These are phyloP conservation scores for Diplosoma virens DNA, from an alignment of 23 tunicate species.

Conservation along the genomic window DNA sequence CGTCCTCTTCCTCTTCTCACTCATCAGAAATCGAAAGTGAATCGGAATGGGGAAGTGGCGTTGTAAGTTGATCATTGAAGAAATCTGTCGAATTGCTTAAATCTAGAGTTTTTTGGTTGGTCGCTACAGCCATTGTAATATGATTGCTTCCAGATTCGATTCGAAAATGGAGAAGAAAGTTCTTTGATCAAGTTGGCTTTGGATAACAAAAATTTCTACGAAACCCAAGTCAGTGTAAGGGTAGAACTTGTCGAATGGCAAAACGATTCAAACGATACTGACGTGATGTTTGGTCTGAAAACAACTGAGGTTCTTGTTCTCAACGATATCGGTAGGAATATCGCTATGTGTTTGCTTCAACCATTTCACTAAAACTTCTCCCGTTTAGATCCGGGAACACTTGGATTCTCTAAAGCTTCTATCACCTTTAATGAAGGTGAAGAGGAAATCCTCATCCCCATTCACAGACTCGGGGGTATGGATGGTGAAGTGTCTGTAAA, in stretches of 20 bases:
- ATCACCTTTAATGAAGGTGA: constrained; percentile 80
- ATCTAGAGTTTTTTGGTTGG: not conserved
- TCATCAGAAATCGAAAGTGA: not conserved
- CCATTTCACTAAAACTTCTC: no score
- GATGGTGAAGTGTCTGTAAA: constrained; percentile 76
- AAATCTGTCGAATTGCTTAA: not conserved
- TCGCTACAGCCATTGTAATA: not conserved
- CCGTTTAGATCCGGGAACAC: constrained; percentile 90
- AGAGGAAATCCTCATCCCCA: constrained; percentile 42
- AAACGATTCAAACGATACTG: constrained; percentile 21
- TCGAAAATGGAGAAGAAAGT: constrained; percentile 65
- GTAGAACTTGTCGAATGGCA: constrained; percentile 48
- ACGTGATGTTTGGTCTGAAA: constrained; percentile 56
- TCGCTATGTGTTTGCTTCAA: not conserved
- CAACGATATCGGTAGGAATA: constrained; percentile 81
- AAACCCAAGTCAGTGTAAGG: constrained; percentile 41
- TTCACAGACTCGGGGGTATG: constrained; percentile 92
- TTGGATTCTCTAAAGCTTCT: constrained; percentile 88
- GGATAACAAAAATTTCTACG: constrained; percentile 3
- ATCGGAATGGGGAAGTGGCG: constrained; percentile 29
- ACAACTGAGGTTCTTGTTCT: constrained; percentile 77
- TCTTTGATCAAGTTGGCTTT: constrained; percentile 54
- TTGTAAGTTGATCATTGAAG: not conserved
- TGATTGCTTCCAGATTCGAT: constrained; percentile 48
- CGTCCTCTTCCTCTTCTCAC: constrained; percentile 14